phyloP scores from a whole-genome alignment of 2,113 vertebrate genomes.

The Butorides virescens region DNA sequence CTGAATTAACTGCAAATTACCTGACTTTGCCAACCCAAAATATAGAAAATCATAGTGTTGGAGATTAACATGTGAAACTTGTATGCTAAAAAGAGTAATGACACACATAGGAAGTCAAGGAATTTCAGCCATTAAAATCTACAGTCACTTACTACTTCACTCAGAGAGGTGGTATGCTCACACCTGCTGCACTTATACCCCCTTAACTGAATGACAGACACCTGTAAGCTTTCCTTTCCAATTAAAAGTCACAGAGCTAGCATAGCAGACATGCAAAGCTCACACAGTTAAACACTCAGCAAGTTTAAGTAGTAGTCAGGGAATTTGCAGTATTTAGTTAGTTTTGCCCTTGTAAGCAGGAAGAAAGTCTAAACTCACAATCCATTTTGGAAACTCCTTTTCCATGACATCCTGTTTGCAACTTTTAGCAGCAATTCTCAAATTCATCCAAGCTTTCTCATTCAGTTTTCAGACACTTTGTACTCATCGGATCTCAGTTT shows the following conservation, averaged over 20 bases:
- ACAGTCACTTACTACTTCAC: background rate
- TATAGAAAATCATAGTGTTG: rapidly evolving
- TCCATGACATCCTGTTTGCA: background rate
- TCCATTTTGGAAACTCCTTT: background rate
- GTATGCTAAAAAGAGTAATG: background rate
- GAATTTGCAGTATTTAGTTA: background rate
- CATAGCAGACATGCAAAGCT: background rate
- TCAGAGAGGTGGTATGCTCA: background rate
- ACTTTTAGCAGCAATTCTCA: background rate
- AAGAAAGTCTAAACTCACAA: background rate
- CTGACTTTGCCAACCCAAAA: background rate
- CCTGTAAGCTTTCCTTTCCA: background rate
- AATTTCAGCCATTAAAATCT: background rate
- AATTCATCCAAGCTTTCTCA: background rate
- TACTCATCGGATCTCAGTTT: background rate
- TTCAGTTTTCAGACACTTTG: background rate
- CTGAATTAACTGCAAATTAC: background rate
- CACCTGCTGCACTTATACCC: background rate
- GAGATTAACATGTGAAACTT: background rate
- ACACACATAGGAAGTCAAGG: background rate
- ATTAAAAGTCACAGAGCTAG: background rate
- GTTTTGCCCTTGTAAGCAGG: background rate
- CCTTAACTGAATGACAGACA: background rate
- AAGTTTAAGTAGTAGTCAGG: background rate
- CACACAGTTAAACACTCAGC: background rate